These are phyloP conservation scores for Esox masquinongy DNA, from an alignment of 2,797 vertebrate species.

Conservation along the genomic window DNA sequence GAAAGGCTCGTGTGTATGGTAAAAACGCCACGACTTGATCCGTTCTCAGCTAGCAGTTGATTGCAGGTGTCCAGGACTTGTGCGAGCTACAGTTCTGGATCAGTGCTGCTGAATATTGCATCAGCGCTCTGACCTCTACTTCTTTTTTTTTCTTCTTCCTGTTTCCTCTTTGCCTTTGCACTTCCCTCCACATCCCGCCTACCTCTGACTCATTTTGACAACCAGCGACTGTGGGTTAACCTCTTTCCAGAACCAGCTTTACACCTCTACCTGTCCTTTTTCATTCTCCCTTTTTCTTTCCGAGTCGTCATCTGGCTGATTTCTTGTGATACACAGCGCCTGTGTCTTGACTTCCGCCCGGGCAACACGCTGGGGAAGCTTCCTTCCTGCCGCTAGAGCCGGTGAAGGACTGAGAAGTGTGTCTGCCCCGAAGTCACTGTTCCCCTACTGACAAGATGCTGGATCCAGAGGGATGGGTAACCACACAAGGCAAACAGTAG, in stretches of 20 bases:
- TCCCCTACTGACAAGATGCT: not conserved
- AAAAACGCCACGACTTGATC: no score
- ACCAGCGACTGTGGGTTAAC: not conserved
- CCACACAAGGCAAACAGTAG: not conserved
- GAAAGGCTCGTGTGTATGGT: not conserved
- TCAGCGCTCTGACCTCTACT: not conserved
- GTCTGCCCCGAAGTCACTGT: not conserved
- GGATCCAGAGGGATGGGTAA: not conserved
- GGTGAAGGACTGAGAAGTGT: not conserved
- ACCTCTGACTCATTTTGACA: slow-evolving; percentile 1
- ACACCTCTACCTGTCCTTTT: not conserved
- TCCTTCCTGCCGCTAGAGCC: not conserved
- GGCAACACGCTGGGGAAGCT: not conserved
- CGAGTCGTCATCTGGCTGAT: not conserved
- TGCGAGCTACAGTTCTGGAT: not conserved
- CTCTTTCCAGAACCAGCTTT: not conserved
- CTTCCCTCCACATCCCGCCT: not conserved
- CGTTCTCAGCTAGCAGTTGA: not conserved
- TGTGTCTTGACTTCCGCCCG: not conserved
- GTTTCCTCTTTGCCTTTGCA: not conserved
- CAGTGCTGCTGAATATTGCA: not conserved
- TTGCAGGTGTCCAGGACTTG: not conserved
- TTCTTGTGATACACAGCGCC: not conserved
- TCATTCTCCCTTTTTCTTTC: not conserved
- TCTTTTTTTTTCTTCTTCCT: not conserved